Percentiles rank a stretch among this genome's conserved stretches.
These are phyloP conservation scores for Chironomus tepperi DNA, from an alignment of 1,140 invertebrate genomes.

Conservation along the genomic window DNA sequence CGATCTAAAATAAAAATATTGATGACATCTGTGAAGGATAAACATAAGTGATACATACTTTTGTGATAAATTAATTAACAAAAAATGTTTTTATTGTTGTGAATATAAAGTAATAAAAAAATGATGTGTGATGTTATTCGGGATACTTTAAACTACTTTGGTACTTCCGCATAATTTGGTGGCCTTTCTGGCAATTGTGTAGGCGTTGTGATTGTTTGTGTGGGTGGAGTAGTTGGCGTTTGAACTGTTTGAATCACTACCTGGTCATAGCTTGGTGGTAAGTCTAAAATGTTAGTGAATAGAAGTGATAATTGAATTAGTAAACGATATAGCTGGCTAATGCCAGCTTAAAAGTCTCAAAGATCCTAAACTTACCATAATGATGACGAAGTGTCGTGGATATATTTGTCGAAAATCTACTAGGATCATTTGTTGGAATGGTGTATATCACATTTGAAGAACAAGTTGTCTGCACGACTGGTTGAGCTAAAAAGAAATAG, in stretches of 20 bases:
- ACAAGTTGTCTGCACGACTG: background rate
- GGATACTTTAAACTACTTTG: background rate
- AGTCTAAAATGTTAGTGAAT: background rate
- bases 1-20: background rate
- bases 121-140: background rate
- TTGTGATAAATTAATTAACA: background rate
- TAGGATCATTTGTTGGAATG: background rate
- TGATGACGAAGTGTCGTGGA: constrained; percentile 4
- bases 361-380: background rate
- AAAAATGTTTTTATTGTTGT: background rate
- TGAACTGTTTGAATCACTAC: constrained; percentile 1
- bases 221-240: background rate
- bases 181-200: background rate
- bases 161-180: background rate
- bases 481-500: background rate
- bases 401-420: background rate
- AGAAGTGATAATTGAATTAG: background rate
- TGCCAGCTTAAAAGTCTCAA: too few relatives aligned
- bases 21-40: background rate
- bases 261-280: background rate
- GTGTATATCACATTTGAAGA: background rate
- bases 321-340: too few relatives aligned
- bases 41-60: background rate
- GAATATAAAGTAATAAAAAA: background rate
- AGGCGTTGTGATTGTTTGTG: background rate